Evolutionary conservation across 2,888 invertebrate species (phyloP), one percentile per base, ranked within the genome.

Genomic region (Melipona bicolor): DNA sequence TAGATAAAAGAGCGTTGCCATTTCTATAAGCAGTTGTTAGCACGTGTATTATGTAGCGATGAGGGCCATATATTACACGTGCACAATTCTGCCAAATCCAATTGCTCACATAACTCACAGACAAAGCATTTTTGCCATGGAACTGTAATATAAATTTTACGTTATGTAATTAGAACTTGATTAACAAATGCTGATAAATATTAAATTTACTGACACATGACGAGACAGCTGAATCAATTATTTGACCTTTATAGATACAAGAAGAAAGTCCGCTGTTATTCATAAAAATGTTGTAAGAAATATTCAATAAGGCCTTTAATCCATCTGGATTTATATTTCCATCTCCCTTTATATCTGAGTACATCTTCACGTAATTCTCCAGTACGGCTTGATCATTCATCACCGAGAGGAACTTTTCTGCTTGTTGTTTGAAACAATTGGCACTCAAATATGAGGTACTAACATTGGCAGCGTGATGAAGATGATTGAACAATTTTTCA

Each of bases 71-170:
- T 64, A 98, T 95, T 64, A 98, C 95, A 65, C 98, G 95, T 62
- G 97, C 97, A 83, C 97, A 97, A 95, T 98, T 97, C 86, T 97
- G 96, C 91, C 96, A 96, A 43, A 98, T 95, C 98, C 98, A 98
- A 93, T 98, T 97, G 74, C 96, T 96, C 81, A 98, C 97, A 93
- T 96, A 98, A 81, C 97, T 97, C 36, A 96, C 95, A 73, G 97
- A 97, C 88, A 98, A 96, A 70, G 95, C 95, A 82, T 96, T 96
- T 94, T 97, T 97, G 50, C 96, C 96, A 94, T 98, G 97, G 95
- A 98, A 98, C 95, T 95, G 89, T 61, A 94, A 94, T 78, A 64
- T 17, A 77, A 6, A 76, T 84, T 69, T 32, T 81, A 49, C 81
- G 83, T 50, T 64, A 64, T 49, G 11, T 21, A 61, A 77, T 11